Base-by-base conservation (phyloP, 2,113 vertebrate genomes). In the Esox niger region DNA sequence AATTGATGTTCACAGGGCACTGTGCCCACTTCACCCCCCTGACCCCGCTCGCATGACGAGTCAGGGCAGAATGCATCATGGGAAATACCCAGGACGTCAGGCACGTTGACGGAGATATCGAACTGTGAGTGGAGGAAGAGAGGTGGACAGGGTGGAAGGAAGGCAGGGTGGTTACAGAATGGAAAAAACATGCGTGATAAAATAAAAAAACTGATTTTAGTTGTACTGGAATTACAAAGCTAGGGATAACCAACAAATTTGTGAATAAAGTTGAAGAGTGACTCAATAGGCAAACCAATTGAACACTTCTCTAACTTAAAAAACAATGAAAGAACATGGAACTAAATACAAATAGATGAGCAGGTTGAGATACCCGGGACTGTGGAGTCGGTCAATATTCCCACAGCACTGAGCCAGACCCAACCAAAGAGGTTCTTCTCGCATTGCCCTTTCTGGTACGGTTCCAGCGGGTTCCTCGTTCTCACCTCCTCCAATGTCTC, bases 401-500 rank as follows among this genome's bases (percentile, higher is more conserved):
- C 17, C 38, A 17, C 13, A 43, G 38, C 38, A 43, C 17, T 43
- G 38, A 43, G 15, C 38, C 15, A 43, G 17, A 2, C 13, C 38
- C 11, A n/a, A 15, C n/a, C n/a, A 52, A 2, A 52, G 5, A 15
- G 47, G 17, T 7, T 52, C 20, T 23, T 52, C 8, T 15, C n/a
- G 21, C n/a, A 52, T 52, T 23, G 47, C 2, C n/a, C 13, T 4
- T 43, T 43, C 38, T 15, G 17, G 38, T 38, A 38, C 35, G 2
- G 35, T 38, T 38, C 35, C 9, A 35, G 33, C 9, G 11, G 2
- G 32, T 21, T 4, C 58, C 21, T 30, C n/a, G 26, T 2, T 27
- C 54, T 15, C 88, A 98, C 96, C 95, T 98, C 96, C 80, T 95
- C 94, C 92, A 96, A 86, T 0, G 92, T 94, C 87, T 97, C 95